Percentiles rank a stretch among this genome's conserved stretches.
Conservation (phyloP, 2,888 invertebrate species). For the Pseudococcus viburni region DNA sequence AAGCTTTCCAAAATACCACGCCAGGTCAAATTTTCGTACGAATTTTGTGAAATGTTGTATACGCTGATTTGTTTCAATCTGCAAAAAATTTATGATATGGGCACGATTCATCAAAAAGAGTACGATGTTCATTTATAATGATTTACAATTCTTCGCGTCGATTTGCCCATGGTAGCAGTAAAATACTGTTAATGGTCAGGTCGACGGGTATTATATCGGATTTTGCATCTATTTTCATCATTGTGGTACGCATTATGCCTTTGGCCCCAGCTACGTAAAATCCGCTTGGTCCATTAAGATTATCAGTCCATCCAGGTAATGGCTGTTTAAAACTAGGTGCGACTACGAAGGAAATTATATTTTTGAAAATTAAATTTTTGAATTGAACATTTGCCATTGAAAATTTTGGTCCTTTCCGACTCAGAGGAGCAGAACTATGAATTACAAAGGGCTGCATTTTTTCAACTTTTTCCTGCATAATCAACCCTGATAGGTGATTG, state of each 20-base stretch:
- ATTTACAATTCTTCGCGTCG: not conserved
- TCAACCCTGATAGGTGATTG: too few relatives aligned
- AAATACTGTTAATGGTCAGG: constrained; percentile 84
- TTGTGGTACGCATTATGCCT: constrained; percentile 91
- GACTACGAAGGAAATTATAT: not conserved
- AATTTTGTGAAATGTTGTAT: constrained; percentile 91
- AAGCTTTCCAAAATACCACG: constrained; percentile 85
- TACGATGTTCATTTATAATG: constrained; percentile 77
- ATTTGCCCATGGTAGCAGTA: constrained; percentile 81
- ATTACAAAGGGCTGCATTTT: too few relatives aligned
- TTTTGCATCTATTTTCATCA: constrained; percentile 80
- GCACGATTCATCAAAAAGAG: not conserved
- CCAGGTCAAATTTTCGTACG: constrained; percentile 88
- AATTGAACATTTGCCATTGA: too few relatives aligned
- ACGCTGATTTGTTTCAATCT: constrained; percentile 78
- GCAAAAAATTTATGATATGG: constrained; percentile 69
- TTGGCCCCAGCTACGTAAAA: constrained; percentile 87
- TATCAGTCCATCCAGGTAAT: constrained; percentile 91
- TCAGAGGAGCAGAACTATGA: too few relatives aligned
- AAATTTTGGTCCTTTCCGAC: too few relatives aligned
- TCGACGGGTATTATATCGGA: constrained; percentile 87
- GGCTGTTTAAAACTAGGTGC: constrained; percentile 82
- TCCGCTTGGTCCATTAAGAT: constrained; percentile 90
- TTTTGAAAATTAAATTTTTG: too few relatives aligned
- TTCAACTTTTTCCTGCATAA: too few relatives aligned